A percentile compares a stretch with the other conserved stretches of the same genome.
phyloP scores from a whole-genome alignment of 2,113 vertebrate genomes.

The Motacilla alba region DNA sequence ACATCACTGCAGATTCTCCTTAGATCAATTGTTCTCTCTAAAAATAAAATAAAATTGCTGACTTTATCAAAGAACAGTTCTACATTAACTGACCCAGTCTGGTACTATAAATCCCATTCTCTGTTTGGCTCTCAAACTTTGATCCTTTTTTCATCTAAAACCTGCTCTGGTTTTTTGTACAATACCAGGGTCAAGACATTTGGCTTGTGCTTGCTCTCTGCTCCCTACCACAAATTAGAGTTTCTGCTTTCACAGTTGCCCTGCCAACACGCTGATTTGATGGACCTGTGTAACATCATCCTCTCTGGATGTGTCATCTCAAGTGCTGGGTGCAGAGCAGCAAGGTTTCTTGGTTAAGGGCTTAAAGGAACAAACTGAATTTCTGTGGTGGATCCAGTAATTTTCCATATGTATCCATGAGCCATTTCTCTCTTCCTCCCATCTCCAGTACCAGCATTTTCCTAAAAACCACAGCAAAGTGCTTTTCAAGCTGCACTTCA shows the following conservation, averaged over 20 bases:
- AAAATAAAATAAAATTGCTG: neutral
- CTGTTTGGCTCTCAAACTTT: neutral
- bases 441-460: neutral
- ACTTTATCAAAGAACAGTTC: neutral
- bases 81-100: neutral
- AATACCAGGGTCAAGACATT: neutral
- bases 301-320: neutral
- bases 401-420: neutral
- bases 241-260: neutral
- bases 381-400: neutral
- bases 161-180: neutral
- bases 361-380: neutral
- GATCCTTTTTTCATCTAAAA: constrained; percentile 1
- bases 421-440: neutral
- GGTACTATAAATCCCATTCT: neutral
- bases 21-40: constrained; percentile 43
- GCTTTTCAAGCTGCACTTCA: neutral
- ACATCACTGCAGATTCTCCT: neutral
- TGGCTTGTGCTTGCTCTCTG: neutral
- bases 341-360: neutral
- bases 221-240: neutral
- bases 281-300: neutral
- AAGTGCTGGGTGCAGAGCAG: neutral
- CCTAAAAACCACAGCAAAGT: neutral
- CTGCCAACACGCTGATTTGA: neutral